phyloP scores from a whole-genome alignment of 1,140 invertebrate species.

The Pentalonia nigronervosa region DNA sequence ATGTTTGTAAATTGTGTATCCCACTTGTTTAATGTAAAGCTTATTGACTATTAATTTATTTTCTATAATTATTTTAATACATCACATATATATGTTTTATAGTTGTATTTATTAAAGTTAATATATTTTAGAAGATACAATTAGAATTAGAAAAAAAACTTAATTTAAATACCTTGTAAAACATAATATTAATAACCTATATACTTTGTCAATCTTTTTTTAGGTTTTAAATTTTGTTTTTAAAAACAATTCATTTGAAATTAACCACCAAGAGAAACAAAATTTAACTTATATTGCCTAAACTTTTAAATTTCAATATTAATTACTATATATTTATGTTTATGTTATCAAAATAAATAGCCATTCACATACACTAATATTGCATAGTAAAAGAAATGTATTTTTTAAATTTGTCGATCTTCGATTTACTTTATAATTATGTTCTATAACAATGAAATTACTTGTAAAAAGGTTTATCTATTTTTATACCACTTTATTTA shows the following conservation, averaged over 20 bases:
- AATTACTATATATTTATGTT: background rate
- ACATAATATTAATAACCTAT: background rate
- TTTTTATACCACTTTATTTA: background rate
- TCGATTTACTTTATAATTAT: background rate
- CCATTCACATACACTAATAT: no score
- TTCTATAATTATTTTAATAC: background rate
- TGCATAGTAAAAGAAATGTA: no score
- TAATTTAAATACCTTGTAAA: background rate
- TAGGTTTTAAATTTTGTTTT: background rate
- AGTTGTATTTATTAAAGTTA: background rate
- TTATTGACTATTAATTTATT: conserved; percentile 10
- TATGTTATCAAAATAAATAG: no score
- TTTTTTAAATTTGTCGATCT: background rate
- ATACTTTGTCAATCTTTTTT: background rate
- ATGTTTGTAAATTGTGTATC: background rate
- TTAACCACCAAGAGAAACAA: background rate
- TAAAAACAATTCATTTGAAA: background rate
- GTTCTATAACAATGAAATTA: background rate
- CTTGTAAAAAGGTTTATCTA: background rate
- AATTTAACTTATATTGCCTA: background rate
- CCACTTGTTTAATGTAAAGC: background rate
- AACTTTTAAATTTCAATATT: background rate
- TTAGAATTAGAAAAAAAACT: background rate
- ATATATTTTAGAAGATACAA: background rate
- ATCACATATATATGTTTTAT: conserved; percentile 5